phyloP scores from a whole-genome alignment of 2,113 vertebrate genomes.

The Callopanchax toddi region DNA sequence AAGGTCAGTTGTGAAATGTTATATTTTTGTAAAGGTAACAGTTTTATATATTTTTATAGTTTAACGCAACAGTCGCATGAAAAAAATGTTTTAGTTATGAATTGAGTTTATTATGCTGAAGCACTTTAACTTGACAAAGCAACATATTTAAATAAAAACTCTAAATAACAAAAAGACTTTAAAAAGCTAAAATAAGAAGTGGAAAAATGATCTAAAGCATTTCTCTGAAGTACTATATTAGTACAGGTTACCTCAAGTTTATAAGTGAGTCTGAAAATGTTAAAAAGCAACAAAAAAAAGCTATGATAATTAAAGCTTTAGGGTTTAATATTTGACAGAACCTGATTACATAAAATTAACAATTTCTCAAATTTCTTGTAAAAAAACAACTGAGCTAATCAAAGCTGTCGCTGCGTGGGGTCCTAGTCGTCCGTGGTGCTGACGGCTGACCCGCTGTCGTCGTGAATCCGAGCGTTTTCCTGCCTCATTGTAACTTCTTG shows the following conservation, averaged over 20 bases:
- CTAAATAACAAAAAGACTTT: too few species aligned
- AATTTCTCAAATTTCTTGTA: too few species aligned
- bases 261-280: too few species aligned
- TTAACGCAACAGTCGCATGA: background rate
- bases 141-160: background rate
- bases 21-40: too few species aligned
- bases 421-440: background rate
- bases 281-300: too few species aligned
- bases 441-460: conserved; percentile 12
- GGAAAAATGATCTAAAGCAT: too few species aligned
- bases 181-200: background rate
- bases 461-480: background rate
- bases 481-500: background rate
- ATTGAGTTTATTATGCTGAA: background rate
- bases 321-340: too few species aligned
- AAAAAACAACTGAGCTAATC: conserved; percentile 4
- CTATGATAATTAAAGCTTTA: too few species aligned
- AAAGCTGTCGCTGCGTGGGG: background rate
- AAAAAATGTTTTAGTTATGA: conserved; percentile 4
- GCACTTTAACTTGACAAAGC: background rate
- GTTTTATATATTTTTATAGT: background rate
- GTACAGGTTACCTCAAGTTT: too few species aligned
- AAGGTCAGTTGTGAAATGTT: too few species aligned
- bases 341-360: too few species aligned
- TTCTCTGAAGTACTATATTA: too few species aligned